Evolutionary conservation across 2,797 vertebrate species (phyloP), one percentile per base, ranked within the genome.

Genomic region (Acrocephalus scirpaceus): DNA sequence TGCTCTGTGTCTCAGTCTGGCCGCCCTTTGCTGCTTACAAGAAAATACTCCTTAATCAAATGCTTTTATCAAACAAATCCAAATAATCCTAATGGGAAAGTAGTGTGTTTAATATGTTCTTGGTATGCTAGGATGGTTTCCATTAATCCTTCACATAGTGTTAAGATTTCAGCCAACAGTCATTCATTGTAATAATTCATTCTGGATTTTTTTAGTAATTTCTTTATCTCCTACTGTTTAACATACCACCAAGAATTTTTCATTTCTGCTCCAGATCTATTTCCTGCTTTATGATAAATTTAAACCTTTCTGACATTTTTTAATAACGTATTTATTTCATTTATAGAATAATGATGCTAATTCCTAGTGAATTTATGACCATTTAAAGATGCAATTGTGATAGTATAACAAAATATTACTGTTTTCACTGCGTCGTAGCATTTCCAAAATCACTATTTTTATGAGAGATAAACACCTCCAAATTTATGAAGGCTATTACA

Each of bases 311-410:
- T 40, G 60, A 74, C n/a, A 73, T 71, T 50, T 27, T 92, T 94
- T 94, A 56, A 88, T 51, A 94, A 60, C 34, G 3, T 75, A 86
- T 90, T 84, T 91, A 84, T 79, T 84, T 69, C 42, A 82, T 90
- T 95, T 74, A 42, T 67, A 79, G 79, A 84, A 78, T 79, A 90
- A 86, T 74, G 94, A 90, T 95, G 90, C 53, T 92, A 80, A 94
- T 93, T 93, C 27, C 42, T 86, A 84, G 66, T 50, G 73, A 76
- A 90, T 81, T 88, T 90, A 90, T 36, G 29, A 90, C 79, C 67
- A 76, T 88, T 90, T 93, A 74, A 95, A 42, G 45, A 81, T 88
- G 64, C 15, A 71, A 36, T 84, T 94, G 14, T 90, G 66, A 72
- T 64, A 88, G 12, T 26, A 74, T 85, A 90, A 84, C 29, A 92